phyloP scores from a whole-genome alignment of 1,140 invertebrate species.

The Zaprionus tsacasi region DNA sequence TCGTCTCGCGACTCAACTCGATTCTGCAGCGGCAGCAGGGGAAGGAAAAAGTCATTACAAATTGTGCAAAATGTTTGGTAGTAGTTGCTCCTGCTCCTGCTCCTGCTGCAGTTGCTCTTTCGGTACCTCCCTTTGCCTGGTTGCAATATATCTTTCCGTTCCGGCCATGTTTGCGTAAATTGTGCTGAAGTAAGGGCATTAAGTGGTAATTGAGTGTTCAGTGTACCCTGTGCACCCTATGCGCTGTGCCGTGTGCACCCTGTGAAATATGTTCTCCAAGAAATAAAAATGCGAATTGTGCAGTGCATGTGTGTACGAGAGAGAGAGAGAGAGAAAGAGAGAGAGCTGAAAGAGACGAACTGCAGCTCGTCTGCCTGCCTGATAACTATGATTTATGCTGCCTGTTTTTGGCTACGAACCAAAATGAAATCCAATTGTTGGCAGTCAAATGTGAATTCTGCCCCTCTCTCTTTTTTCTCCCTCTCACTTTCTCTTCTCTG shows the following conservation, averaged over 20 bases:
- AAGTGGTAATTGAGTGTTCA: constrained; percentile 73
- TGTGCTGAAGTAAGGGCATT: constrained; percentile 74
- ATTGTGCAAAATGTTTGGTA: constrained; percentile 56
- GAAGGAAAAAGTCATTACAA: constrained; percentile 65
- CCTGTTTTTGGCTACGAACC: constrained; percentile 36
- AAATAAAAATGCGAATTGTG: constrained; percentile 6
- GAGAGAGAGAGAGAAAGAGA: too few species aligned
- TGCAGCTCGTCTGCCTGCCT: background rate
- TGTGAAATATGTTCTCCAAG: constrained; percentile 54
- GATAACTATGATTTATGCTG: constrained; percentile 63
- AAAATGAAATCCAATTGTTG: constrained; percentile 45
- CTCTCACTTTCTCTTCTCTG: background rate
- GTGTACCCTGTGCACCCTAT: constrained; percentile 1
- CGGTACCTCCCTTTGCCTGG: background rate
- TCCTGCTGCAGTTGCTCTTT: background rate
- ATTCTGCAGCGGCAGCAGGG: background rate
- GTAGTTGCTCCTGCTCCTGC: constrained; percentile 21
- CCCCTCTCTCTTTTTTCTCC: background rate
- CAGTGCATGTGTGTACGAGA: constrained; percentile 15
- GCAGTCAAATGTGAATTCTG: constrained; percentile 5
- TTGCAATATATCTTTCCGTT: background rate
- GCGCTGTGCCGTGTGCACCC: constrained; percentile 44
- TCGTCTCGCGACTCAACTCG: background rate
- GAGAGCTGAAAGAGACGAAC: background rate
- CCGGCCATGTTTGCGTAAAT: constrained; percentile 72